phyloP scores from a whole-genome alignment of 2,888 invertebrate species.

The Catocala nupta region DNA sequence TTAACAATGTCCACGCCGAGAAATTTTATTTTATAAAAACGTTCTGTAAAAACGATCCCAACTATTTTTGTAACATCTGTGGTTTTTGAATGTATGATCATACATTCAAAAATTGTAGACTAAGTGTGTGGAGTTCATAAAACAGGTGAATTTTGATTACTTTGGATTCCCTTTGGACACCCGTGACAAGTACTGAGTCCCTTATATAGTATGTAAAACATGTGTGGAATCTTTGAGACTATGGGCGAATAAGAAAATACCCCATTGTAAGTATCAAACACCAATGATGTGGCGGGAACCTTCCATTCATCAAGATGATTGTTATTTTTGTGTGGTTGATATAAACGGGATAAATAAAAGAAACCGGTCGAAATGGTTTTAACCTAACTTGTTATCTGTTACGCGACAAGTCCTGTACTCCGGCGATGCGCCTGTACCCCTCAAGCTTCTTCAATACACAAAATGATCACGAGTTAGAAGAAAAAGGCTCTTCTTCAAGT shows the following conservation, averaged over 20 bases:
- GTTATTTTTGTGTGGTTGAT: too few relatives aligned
- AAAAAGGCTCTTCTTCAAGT: too few relatives aligned
- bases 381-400: too few relatives aligned
- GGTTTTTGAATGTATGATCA: too few relatives aligned
- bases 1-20: not conserved
- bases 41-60: not conserved
- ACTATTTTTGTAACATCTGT: conserved; percentile 10
- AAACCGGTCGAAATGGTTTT: too few relatives aligned
- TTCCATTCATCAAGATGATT: too few relatives aligned
- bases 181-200: conserved; percentile 7
- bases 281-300: not conserved
- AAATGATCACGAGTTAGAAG: too few relatives aligned
- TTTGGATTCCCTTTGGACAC: conserved; percentile 15
- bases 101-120: conserved; percentile 8
- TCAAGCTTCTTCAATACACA: too few relatives aligned
- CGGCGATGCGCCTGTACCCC: too few relatives aligned
- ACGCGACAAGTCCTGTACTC: too few relatives aligned
- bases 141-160: conserved; percentile 13
- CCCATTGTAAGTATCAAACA: not conserved
- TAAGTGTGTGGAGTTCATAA: conserved; percentile 7
- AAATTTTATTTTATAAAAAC: too few relatives aligned
- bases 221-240: not conserved
- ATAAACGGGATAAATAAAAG: not conserved
- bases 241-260: conserved; percentile 1
- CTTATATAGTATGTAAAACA: not conserved